A percentile compares a stretch with the other conserved stretches of the same genome.
Conservation (phyloP, 2,888 invertebrate species). For the Rhopalosiphum nymphaeae region DNA sequence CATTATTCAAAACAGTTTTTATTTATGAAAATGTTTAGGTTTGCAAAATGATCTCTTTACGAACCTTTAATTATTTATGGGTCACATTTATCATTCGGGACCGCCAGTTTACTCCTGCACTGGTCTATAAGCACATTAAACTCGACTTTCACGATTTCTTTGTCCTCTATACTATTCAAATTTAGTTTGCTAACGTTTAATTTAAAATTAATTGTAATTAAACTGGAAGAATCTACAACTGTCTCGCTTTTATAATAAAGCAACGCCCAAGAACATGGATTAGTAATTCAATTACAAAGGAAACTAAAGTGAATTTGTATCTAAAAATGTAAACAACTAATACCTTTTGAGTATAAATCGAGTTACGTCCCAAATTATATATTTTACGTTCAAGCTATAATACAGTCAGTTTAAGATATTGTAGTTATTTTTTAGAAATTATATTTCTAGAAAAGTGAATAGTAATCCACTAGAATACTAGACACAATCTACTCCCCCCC, state of each 20-base stretch:
- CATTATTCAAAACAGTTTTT: background rate
- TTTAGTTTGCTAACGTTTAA: background rate
- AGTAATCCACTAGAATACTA: too few species aligned
- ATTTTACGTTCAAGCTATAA: too few species aligned
- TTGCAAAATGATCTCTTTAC: background rate
- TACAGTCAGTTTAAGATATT: too few species aligned
- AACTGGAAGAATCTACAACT: background rate
- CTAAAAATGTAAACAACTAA: background rate
- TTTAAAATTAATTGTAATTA: background rate
- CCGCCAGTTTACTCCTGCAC: background rate
- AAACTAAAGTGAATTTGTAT: background rate
- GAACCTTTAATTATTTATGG: background rate
- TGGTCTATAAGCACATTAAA: background rate
- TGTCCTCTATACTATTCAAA: background rate
- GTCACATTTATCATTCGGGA: background rate
- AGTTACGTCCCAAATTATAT: too few species aligned
- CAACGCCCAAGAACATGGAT: background rate
- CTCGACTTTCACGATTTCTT: background rate
- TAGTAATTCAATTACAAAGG: background rate
- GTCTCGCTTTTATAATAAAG: background rate
- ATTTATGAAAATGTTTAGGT: constrained; percentile 4
- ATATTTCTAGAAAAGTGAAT: too few species aligned
- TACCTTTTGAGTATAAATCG: too few species aligned
- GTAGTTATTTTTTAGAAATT: too few species aligned
- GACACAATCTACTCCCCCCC: too few species aligned